phyloP scores from a whole-genome alignment of 2,888 invertebrate genomes.

The Phytoseiulus persimilis region DNA sequence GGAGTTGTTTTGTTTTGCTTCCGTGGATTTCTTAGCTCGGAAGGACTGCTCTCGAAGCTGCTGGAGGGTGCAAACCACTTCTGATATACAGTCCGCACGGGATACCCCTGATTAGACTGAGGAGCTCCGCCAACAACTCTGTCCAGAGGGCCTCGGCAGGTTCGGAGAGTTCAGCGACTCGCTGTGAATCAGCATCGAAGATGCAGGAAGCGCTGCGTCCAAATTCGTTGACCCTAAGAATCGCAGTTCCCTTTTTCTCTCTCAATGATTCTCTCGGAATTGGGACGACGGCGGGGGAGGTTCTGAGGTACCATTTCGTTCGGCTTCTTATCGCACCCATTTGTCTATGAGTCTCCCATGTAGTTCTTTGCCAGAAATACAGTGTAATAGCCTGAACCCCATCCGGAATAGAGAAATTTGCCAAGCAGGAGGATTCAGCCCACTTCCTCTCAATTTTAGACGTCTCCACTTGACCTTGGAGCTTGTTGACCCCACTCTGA shows the following conservation, averaged over 20 bases:
- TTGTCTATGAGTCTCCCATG: too few species aligned
- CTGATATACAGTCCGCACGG: background rate
- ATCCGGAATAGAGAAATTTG: too few species aligned
- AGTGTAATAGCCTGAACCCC: too few species aligned
- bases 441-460: background rate
- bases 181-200: background rate
- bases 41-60: too few species aligned
- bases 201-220: background rate
- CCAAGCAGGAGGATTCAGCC: background rate
- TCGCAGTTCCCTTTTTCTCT: too few species aligned
- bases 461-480: background rate
- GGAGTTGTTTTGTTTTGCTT: background rate
- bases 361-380: too few species aligned
- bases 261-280: too few species aligned
- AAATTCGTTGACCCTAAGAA: background rate
- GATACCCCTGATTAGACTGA: background rate
- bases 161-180: background rate
- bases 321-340: too few species aligned
- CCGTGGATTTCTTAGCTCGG: too few species aligned
- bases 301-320: too few species aligned
- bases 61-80: background rate
- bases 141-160: background rate
- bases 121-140: background rate
- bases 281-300: too few species aligned
- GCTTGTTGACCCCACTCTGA: background rate